phyloP scores from a whole-genome alignment of 2,888 invertebrate genomes.

The Marasmarcha lunaedactyla region DNA sequence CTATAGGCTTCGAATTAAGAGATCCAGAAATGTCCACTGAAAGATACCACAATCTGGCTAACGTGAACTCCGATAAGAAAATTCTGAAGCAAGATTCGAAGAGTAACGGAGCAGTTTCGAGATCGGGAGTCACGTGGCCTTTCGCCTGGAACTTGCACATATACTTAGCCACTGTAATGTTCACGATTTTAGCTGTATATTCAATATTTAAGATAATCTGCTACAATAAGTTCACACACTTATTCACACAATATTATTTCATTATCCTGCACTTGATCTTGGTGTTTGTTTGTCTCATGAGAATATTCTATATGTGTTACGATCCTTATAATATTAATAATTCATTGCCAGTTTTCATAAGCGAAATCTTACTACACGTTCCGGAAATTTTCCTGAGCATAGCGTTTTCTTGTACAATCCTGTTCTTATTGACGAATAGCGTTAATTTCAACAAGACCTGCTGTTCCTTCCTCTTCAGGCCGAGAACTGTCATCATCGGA shows the following conservation, averaged over 20 bases:
- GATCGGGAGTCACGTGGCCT: conserved; percentile 76
- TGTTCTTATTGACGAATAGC: conserved; percentile 86
- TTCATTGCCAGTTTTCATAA: conserved; percentile 81
- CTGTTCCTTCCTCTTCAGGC: conserved; percentile 79
- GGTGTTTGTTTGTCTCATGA: conserved; percentile 83
- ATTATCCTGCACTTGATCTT: conserved; percentile 86
- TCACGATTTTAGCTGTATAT: conserved; percentile 85
- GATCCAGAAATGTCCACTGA: conserved; percentile 66
- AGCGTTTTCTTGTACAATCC: conserved; percentile 88
- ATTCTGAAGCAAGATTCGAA: conserved; percentile 50
- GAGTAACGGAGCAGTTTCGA: conserved; percentile 44
- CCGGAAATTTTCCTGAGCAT: conserved; percentile 89
- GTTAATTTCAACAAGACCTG: conserved; percentile 78
- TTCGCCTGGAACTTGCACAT: conserved; percentile 94
- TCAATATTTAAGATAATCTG: conserved; percentile 89
- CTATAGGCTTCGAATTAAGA: conserved; percentile 55
- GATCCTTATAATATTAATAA: conserved; percentile 92
- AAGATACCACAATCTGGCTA: conserved; percentile 70
- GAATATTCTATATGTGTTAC: conserved; percentile 89
- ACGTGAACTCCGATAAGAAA: conserved; percentile 68
- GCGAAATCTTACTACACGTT: conserved; percentile 85
- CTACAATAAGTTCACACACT: conserved; percentile 86
- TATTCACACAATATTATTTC: conserved; percentile 90
- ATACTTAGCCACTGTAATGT: conserved; percentile 87
- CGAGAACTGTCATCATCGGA: conserved; percentile 81